phyloP scores from a whole-genome alignment of 2,888 invertebrate species.

The Sphaeridia pumilis region DNA sequence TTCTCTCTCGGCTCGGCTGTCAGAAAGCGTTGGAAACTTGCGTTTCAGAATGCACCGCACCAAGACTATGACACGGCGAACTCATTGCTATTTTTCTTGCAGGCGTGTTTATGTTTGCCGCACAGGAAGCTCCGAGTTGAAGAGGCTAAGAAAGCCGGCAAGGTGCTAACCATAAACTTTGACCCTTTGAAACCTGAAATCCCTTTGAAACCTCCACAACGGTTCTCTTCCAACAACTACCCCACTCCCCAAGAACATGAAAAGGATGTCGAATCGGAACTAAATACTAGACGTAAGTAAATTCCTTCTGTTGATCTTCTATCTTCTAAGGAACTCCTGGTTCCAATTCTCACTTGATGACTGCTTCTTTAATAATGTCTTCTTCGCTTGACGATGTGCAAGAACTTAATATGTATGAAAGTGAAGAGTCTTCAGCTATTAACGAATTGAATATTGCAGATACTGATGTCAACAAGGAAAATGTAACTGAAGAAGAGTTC shows the following conservation, averaged over 20 bases:
- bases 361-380: constrained; percentile 28
- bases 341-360: constrained; percentile 25
- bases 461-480: constrained; percentile 7
- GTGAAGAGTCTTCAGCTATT: constrained; percentile 29
- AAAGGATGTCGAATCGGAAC: neutral
- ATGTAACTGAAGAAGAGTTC: constrained; percentile 8
- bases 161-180: too few species aligned
- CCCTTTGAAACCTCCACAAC: too few species aligned
- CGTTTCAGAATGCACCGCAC: too few species aligned
- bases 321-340: neutral
- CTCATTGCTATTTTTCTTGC: too few species aligned
- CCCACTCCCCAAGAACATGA: neutral
- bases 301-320: neutral
- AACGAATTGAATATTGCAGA: constrained; percentile 14
- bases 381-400: constrained; percentile 34
- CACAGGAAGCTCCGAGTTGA: too few species aligned
- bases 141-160: too few species aligned
- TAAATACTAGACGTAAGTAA: neutral
- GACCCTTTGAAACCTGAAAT: too few species aligned
- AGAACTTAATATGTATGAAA: constrained; percentile 34
- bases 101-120: too few species aligned
- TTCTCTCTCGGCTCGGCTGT: too few species aligned
- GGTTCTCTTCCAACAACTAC: neutral
- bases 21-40: too few species aligned
- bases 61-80: too few species aligned